Conservation (phyloP, 2,888 invertebrate genomes). For the Gortyna flavago region DNA sequence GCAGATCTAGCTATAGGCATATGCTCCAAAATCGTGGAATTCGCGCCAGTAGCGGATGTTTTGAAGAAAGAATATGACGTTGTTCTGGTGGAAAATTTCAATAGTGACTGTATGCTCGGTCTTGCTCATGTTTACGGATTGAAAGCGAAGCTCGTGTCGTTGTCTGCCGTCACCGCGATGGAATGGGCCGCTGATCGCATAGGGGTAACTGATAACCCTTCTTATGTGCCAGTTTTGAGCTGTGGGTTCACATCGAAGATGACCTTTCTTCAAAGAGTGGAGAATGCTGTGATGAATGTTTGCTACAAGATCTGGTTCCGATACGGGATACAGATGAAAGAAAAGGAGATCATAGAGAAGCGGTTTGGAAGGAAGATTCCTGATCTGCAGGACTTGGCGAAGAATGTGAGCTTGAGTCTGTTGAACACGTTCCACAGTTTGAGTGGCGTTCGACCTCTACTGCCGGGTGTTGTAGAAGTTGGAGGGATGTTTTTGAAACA, state of each 20-base stretch:
- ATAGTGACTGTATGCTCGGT: slow-evolving; percentile 91
- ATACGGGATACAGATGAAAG: slow-evolving; percentile 76
- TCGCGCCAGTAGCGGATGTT: slow-evolving; percentile 20
- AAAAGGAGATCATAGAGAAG: slow-evolving; percentile 81
- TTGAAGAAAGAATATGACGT: slow-evolving; percentile 81
- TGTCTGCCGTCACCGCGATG: slow-evolving; percentile 16
- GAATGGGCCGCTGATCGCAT: slow-evolving; percentile 34
- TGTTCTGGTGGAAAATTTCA: slow-evolving; percentile 91
- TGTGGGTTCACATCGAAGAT: slow-evolving; percentile 85
- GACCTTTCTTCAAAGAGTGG: slow-evolving; percentile 86
- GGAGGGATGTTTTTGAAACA: slow-evolving; percentile 90
- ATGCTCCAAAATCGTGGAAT: slow-evolving; percentile 37
- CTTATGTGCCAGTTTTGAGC: slow-evolving; percentile 89
- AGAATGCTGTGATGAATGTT: slow-evolving; percentile 77
- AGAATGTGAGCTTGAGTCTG: slow-evolving; percentile 88
- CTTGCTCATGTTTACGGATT: slow-evolving; percentile 88
- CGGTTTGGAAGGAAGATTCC: slow-evolving; percentile 86
- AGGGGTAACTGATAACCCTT: slow-evolving; percentile 46
- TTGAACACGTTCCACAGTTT: slow-evolving; percentile 91
- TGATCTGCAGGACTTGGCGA: slow-evolving; percentile 86
- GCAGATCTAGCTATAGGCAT: slow-evolving; percentile 16
- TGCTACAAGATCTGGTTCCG: slow-evolving; percentile 80
- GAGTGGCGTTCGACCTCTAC: slow-evolving; percentile 88
- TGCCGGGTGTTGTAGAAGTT: slow-evolving; percentile 91
- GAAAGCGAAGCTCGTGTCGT: slow-evolving; percentile 8